Evolutionary conservation across 2,888 invertebrate genomes (phyloP).

Genomic region (Dynastes hyllus): DNA sequence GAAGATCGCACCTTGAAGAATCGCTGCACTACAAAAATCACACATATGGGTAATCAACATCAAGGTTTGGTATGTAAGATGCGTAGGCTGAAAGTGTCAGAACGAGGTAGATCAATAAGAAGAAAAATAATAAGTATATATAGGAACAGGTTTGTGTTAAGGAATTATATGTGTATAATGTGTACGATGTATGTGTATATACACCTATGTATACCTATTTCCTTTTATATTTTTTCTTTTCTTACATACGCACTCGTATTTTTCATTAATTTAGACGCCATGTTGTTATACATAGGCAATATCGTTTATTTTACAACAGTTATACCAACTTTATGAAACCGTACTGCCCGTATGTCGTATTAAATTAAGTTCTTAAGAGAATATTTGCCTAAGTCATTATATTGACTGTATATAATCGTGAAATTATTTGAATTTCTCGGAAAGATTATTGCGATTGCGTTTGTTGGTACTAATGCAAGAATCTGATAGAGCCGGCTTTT

Average conservation of each 20-base stretch:
- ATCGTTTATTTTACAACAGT: constrained; percentile 5
- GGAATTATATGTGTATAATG: constrained; percentile 32
- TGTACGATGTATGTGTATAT: background rate
- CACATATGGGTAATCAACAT: constrained; percentile 39
- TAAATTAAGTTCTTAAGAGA: constrained; percentile 9
- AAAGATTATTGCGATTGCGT: no score
- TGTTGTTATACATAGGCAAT: background rate
- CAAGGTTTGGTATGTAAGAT: constrained; percentile 43
- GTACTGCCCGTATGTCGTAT: background rate
- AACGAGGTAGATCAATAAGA: constrained; percentile 48
- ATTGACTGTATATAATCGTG: no score
- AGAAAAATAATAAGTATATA: constrained; percentile 41
- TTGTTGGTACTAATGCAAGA: no score
- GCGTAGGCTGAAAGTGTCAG: constrained; percentile 46
- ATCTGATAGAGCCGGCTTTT: no score
- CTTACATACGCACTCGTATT: background rate
- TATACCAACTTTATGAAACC: background rate
- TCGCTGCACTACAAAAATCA: constrained; percentile 37
- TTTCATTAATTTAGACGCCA: constrained; percentile 26
- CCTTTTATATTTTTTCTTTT: background rate
- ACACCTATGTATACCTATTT: background rate
- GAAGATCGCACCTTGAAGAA: constrained; percentile 8
- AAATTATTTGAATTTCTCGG: no score
- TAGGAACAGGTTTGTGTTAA: constrained; percentile 44
- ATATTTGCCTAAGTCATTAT: background rate